These are phyloP conservation scores for Yasuhikotakia modesta DNA, from an alignment of 2,797 vertebrate genomes.

Conservation along the genomic window DNA sequence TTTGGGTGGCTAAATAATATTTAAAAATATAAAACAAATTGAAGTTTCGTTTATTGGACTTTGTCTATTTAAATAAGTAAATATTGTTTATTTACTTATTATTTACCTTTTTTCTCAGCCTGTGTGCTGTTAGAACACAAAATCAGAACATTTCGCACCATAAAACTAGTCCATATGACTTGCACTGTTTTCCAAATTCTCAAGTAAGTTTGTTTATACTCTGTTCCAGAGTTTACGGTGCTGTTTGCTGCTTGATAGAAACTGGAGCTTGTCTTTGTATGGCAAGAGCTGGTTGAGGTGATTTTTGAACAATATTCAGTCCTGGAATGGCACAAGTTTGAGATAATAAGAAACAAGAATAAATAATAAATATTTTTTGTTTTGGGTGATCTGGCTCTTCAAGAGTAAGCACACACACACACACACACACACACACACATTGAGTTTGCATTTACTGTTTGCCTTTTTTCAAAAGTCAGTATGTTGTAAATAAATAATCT, in stretches of 20 bases:
- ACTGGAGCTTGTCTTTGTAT: too few species aligned
- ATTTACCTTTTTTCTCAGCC: not conserved
- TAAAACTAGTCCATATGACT: not conserved
- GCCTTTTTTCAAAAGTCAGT: constrained; percentile 3
- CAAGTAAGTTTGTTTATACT: not conserved
- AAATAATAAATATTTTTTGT: not conserved
- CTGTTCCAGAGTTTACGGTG: not conserved
- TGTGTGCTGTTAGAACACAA: not conserved
- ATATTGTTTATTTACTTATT: not conserved
- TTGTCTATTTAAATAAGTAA: too few species aligned
- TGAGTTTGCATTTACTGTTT: not conserved
- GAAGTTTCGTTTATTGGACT: not conserved
- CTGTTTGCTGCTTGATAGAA: not conserved
- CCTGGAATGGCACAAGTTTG: too few species aligned
- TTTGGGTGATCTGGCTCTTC: not conserved
- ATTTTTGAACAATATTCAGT: not conserved
- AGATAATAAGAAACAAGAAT: too few species aligned
- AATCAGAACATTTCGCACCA: not conserved
- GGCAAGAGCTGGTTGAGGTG: not conserved
- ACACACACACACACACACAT: not conserved
- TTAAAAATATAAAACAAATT: not conserved
- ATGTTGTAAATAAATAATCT: not conserved
- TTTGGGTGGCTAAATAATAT: constrained; percentile 4
- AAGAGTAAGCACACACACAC: not conserved
- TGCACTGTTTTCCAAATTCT: not conserved